phyloP scores from a whole-genome alignment of 2,888 invertebrate species.

The Agapetus fuscipes region DNA sequence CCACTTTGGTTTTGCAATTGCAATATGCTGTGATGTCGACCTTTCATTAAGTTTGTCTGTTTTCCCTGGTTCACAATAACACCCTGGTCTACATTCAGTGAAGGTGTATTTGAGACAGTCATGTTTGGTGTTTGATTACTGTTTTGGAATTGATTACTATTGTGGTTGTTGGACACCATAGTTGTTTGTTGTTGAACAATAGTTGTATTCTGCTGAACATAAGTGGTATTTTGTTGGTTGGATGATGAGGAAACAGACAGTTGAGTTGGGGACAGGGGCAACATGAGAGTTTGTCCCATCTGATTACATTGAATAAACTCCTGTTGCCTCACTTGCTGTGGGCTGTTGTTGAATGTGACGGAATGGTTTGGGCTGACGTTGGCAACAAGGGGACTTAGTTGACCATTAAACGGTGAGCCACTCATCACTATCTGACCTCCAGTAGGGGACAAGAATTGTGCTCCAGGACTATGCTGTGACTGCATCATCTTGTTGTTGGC shows the following conservation, averaged over 20 bases:
- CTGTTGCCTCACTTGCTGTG: conserved; percentile 48
- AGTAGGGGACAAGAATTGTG: conserved; percentile 66
- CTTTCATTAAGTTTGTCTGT: conserved; percentile 19
- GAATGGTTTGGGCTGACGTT: conserved; percentile 62
- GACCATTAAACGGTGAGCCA: conserved; percentile 62
- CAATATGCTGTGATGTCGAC: conserved; percentile 23
- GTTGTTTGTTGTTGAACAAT: conserved; percentile 77
- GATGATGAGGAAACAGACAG: conserved; percentile 43
- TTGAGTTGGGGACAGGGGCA: conserved; percentile 56
- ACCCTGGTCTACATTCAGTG: conserved; percentile 52
- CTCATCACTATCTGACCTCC: conserved; percentile 67
- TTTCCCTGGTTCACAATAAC: conserved; percentile 38
- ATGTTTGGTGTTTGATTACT: no score
- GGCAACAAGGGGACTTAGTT: conserved; percentile 68
- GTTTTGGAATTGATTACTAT: conserved; percentile 31
- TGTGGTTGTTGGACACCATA: conserved; percentile 60
- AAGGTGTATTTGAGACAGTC: conserved; percentile 28
- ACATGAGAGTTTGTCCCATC: conserved; percentile 62
- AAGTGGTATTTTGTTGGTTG: conserved; percentile 58
- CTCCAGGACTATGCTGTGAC: conserved; percentile 56
- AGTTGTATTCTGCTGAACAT: conserved; percentile 77
- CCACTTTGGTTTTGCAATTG: conserved; percentile 23
- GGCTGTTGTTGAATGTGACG: conserved; percentile 51
- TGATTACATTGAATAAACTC: conserved; percentile 63
- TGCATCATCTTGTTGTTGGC: conserved; percentile 62